Conservation (phyloP, 2,797 vertebrate species). For the Megaceryle alcyon region DNA sequence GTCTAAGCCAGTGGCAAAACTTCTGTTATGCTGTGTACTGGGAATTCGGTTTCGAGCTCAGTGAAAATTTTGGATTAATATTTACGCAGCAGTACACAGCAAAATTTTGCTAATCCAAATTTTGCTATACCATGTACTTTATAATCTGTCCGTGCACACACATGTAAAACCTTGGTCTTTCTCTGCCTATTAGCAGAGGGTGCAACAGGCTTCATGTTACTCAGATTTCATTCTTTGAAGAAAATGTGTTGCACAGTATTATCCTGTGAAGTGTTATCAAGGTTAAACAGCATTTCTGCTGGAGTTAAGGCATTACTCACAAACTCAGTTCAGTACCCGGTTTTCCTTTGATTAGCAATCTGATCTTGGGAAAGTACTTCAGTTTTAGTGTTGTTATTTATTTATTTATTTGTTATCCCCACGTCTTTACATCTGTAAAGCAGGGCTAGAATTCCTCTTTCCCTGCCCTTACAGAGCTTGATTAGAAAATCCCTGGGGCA, state of each 20-base stretch:
- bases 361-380: constrained; percentile 11
- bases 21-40: constrained; percentile 12
- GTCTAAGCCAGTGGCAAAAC: constrained; percentile 39
- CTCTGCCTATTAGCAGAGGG: neutral
- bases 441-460: neutral
- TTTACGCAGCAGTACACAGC: neutral
- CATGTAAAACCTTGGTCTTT: neutral
- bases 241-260: neutral
- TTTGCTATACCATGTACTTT: neutral
- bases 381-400: neutral
- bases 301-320: neutral
- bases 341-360: neutral
- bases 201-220: neutral
- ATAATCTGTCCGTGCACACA: neutral
- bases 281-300: neutral
- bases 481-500: neutral
- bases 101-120: constrained; percentile 23
- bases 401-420: neutral
- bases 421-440: neutral
- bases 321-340: fast-evolving
- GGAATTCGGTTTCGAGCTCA: constrained; percentile 24
- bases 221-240: neutral
- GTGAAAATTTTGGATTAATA: constrained; percentile 2
- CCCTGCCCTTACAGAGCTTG: neutral
- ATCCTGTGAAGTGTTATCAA: neutral